These are phyloP conservation scores for Drosophila albomicans DNA, from an alignment of 1,140 invertebrate genomes.

Conservation along the genomic window DNA sequence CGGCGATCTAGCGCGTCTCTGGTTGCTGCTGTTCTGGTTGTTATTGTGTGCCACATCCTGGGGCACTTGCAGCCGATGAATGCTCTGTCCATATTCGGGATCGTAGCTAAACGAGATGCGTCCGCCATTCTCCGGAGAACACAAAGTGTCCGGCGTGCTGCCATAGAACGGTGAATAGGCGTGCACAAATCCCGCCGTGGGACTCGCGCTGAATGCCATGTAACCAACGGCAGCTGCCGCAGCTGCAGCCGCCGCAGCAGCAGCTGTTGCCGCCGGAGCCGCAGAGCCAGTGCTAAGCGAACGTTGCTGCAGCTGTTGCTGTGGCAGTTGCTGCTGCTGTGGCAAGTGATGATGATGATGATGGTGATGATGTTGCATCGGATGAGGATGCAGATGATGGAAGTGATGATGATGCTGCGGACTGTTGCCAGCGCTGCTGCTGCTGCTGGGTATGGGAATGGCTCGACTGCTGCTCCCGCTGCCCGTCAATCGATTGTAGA, in stretches of 20 bases:
- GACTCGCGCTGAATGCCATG: constrained; percentile 75
- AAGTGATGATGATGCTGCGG: constrained; percentile 59
- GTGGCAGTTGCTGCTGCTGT: constrained; percentile 27
- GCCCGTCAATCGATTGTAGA: constrained; percentile 47
- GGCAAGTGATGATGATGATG: constrained; percentile 6
- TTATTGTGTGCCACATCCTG: constrained; percentile 33
- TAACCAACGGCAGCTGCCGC: constrained; percentile 32
- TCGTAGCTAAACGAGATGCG: constrained; percentile 70
- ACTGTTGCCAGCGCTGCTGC: constrained; percentile 72
- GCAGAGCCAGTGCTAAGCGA: constrained; percentile 37
- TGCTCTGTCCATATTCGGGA: constrained; percentile 56
- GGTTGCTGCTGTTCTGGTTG: background rate
- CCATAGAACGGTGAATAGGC: constrained; percentile 75
- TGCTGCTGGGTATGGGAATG: constrained; percentile 74
- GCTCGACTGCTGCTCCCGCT: constrained; percentile 24
- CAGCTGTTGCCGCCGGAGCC: background rate
- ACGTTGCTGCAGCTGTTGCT: constrained; percentile 14
- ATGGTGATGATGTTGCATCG: constrained; percentile 42
- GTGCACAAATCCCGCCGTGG: constrained; percentile 60
- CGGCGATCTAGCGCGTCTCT: constrained; percentile 36
- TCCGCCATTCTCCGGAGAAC: constrained; percentile 5
- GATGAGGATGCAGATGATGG: constrained; percentile 28
- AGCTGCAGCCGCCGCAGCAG: constrained; percentile 6
- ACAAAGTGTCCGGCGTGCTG: constrained; percentile 69
- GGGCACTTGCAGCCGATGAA: constrained; percentile 64